Evolutionary conservation across 2,797 vertebrate genomes (phyloP), one percentile per base, ranked within the genome.

Genomic region (Aplochiton taeniatus): DNA sequence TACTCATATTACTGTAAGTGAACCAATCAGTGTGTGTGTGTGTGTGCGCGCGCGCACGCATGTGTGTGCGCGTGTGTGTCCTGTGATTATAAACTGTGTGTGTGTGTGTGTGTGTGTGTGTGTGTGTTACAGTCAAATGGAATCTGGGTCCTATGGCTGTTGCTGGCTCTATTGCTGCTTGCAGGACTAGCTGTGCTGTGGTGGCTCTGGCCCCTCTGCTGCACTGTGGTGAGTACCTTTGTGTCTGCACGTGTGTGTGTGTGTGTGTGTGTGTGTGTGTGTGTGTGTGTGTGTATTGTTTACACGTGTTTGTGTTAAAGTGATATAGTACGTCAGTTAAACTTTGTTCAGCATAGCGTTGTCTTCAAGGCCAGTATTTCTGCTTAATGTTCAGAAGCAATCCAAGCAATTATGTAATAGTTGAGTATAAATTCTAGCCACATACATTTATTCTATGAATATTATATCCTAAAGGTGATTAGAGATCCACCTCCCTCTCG

Each of bases 121-220:
- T 63, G 18, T 64, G 19, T 61, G 44, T 73, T 9, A 0, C 79
- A 99, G 98, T 94, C 95, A 11, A 92, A 85, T 41, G 97, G 96
- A 1, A 78, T 77, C 0, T 91, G 90, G 76, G 94, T 94, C 0
- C 46, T 95, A n/a, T 93, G 96, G 74, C 78, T 94, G 14, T 81
- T 99, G 51, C 81, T 99, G 54, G 90, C 92, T 70, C 88, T 98
- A 62, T 45, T 99, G 41, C 81, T 97, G 17, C 82, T 98, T 2
- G 43, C 91, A 79, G 94, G 69, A 1, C 86, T 98, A 0, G 90
- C 72, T 44, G 75, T 94, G 63, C 80, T 95, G 54, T 95, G 94
- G 94, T 95, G 96, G 95, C 96, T 98, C 86, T 98, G 95, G 96
- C 96, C 96, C 31, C 94, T 98, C 68, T 99, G 95, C 91, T 99